These are phyloP conservation scores for Crotalus tigris DNA, from an alignment of 2,113 vertebrate genomes.

Conservation along the genomic window DNA sequence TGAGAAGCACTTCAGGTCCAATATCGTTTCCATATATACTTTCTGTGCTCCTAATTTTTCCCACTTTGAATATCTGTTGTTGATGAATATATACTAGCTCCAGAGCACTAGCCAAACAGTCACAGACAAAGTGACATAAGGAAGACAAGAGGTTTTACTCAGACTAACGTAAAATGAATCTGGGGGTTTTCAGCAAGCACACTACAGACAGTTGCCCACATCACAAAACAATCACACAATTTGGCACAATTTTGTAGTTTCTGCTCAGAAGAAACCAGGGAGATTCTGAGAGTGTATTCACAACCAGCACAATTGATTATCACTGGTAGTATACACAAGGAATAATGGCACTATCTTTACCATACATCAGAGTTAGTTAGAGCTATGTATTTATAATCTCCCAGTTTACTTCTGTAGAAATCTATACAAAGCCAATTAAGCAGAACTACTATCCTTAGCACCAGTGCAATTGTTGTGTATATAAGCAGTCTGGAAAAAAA, in stretches of 20 bases:
- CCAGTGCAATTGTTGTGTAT: background rate
- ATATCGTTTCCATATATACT: background rate
- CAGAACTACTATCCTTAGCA: slow-evolving; percentile 10
- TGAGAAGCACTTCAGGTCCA: background rate
- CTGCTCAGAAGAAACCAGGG: background rate
- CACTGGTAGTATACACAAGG: slow-evolving; percentile 2
- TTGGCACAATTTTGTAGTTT: slow-evolving; percentile 21
- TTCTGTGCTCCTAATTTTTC: background rate
- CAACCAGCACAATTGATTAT: background rate
- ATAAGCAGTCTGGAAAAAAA: background rate
- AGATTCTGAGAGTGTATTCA: slow-evolving; percentile 26
- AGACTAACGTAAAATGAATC: background rate
- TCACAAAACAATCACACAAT: slow-evolving; percentile 28
- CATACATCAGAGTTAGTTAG: background rate
- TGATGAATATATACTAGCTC: background rate
- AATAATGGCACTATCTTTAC: background rate
- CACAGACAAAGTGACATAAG: background rate
- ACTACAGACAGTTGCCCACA: slow-evolving; percentile 11
- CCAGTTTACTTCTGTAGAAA: slow-evolving; percentile 1
- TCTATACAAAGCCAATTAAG: slow-evolving; percentile 2
- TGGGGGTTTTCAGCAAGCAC: background rate
- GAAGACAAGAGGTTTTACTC: slow-evolving; percentile 2
- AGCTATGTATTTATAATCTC: background rate
- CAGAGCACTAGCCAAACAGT: slow-evolving; percentile 7
- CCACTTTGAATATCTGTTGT: background rate